A percentile compares a stretch with the other conserved stretches of the same genome.
Conservation (phyloP, 92 coral and sea anemone genomes). For the Heliopora coerulea region DNA sequence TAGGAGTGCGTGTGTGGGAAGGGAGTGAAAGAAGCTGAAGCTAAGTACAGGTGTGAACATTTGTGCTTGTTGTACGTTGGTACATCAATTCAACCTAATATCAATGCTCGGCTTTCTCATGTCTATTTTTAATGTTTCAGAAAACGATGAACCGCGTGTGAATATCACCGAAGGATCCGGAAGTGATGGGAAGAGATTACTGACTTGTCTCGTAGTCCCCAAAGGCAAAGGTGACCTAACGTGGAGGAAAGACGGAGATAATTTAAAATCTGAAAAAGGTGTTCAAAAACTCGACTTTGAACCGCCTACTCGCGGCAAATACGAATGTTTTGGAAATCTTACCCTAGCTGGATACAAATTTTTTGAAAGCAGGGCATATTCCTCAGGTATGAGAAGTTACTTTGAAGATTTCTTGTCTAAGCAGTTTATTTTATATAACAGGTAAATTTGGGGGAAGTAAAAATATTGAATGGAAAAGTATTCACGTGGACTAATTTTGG, state of each 20-base stretch:
- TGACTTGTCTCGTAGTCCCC: conserved; percentile 15
- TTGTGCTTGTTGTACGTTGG: too few species aligned
- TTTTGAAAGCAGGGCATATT: not conserved
- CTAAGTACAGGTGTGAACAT: too few species aligned
- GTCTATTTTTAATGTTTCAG: not conserved
- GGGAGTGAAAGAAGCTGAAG: too few species aligned
- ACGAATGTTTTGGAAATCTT: conserved; percentile 16
- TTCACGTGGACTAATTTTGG: too few species aligned
- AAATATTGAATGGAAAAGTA: too few species aligned
- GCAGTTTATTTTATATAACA: too few species aligned
- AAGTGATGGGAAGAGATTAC: not conserved
- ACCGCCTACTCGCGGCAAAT: not conserved
- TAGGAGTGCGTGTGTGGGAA: too few species aligned
- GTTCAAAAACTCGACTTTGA: not conserved
- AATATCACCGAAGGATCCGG: not conserved
- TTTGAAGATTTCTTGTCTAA: too few species aligned
- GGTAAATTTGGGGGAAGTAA: too few species aligned
- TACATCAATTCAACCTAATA: too few species aligned
- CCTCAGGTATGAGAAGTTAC: conserved; percentile 25
- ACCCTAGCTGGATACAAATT: conserved; percentile 15
- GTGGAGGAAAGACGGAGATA: conserved; percentile 13
- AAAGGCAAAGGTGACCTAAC: conserved; percentile 9
- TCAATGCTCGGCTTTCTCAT: not conserved
- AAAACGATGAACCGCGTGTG: conserved; percentile 1
- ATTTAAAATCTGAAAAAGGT: not conserved